Evolutionary conservation across 2,113 vertebrate species (phyloP), one percentile per base, ranked within the genome.

Genomic region (Pelmatolapia mariae): DNA sequence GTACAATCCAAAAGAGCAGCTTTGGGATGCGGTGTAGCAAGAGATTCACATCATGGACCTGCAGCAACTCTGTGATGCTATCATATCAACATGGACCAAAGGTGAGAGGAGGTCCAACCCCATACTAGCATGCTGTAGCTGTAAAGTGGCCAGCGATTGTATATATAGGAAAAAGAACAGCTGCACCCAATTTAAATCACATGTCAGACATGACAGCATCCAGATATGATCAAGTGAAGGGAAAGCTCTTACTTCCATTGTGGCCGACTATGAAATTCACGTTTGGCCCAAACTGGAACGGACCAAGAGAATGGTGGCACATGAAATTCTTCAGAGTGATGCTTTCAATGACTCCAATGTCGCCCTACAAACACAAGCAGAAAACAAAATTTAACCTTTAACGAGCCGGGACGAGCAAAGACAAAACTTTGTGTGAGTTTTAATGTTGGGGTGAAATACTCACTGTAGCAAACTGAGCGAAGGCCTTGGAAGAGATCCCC

Each of bases 231-330:
- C 0, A n/a, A 31, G 26, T n/a, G 16, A 78, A 78, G 73, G 45
- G 4, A 31, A n/a, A 19, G 45, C 15, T 24, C 98, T 97, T 97
- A 99, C 98, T 98, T 95, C 98, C 98, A 95, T 99, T 99, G 95
- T 97, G 98, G 82, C 98, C 98, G 85, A 98, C 95, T 10, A 99
- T 95, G 31, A 99, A 99, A 92, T 99, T 99, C 83, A 99, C 97
- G 86, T 99, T 98, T 57, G 97, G 94, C 82, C 98, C 98, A 94
- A 99, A 99, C 38, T 97, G 96, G 94, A 98, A 98, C 2, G 97
- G 97, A 3, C 97, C 97, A 63, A 98, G 93, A 91, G 97, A 96
- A 1, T 96, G 95, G 93, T 98, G 98, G 83, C 98, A 98, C 98
- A 98, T 98, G 76, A 98, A 99, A 83, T 99, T 98, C 94, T 94